Evolutionary conservation across 2,113 vertebrate species (phyloP).

Genomic region (Myotis davidii): DNA sequence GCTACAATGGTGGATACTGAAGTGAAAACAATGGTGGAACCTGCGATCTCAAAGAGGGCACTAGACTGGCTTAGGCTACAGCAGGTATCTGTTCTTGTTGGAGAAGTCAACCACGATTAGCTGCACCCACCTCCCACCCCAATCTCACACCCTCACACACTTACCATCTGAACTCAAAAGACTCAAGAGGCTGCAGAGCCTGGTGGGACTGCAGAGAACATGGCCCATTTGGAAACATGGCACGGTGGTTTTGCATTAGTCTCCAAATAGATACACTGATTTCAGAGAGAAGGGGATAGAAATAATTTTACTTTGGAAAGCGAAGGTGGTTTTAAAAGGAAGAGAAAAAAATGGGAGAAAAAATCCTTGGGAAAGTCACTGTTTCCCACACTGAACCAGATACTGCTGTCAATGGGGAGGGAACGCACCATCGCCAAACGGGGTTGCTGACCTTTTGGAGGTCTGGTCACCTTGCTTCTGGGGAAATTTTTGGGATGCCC

Average conservation of each 20-base stretch:
- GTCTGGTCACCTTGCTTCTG: neutral
- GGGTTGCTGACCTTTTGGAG: neutral
- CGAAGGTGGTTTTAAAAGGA: neutral
- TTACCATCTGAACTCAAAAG: neutral
- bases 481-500: neutral
- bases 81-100: neutral
- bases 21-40: neutral
- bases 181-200: neutral
- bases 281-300: neutral
- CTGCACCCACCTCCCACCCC: neutral
- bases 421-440: neutral
- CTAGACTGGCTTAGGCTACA: neutral
- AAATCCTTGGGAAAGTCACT: neutral
- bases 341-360: neutral
- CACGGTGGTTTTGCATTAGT: neutral
- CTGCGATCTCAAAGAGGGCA: neutral
- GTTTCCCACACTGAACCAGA: neutral
- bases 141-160: too few species aligned
- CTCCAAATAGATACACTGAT: neutral
- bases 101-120: neutral
- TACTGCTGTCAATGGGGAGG: neutral
- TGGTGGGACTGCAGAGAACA: neutral
- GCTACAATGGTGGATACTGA: neutral
- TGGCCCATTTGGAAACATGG: neutral
- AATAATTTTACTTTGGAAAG: neutral